Evolutionary conservation across 2,113 vertebrate genomes (phyloP), one percentile per base, ranked within the genome.

Genomic region (Brachypodius melanocephalos): DNA sequence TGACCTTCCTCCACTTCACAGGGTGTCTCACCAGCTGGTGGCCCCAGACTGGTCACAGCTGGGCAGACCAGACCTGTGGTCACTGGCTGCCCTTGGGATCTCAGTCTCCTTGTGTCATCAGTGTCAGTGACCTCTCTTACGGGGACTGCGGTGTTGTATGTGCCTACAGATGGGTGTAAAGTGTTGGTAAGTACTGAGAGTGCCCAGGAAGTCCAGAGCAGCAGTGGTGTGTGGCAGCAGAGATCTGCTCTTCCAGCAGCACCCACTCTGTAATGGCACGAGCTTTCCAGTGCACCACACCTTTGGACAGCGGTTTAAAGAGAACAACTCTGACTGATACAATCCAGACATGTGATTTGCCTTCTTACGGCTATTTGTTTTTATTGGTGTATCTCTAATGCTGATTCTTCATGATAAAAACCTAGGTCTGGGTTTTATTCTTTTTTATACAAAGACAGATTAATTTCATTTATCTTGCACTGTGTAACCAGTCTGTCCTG

Each of bases 191-290:
- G 58, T 28, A 1, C 62, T n/a, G 54, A 40, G 6, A 17, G 14
- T 18, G 54, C 75, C 45, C 28, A 8, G 43, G 48, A 59, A 24
- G n/a, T 9, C 20, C 40, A 52, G 6, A 61, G 67, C 82, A 76
- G 49, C 38, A 14, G 38, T 14, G 51, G 20, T 17, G 1, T n/a
- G 38, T 34, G 28, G 68, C 63, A 52, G 43, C 62, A 46, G 32
- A 54, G 66, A 43, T 14, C 66, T 61, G 25, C 38, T 42, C 29
- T 28, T 62, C 11, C 2, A 15, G 48, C 12, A 1, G 32, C 73
- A 13, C 55, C 48, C 46, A 6, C 15, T 45, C 1, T 0, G 9
- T n/a, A 18, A 5, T 0, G 0, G 55, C 65, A 2, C 0, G 0
- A 40, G 15, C 42, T 66, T 40, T 65, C 31, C 55, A 42, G 11